A percentile compares a stretch with the other conserved stretches of the same genome.
Conservation (phyloP, 1,140 invertebrate genomes). For the Lutraria rhynchaena region DNA sequence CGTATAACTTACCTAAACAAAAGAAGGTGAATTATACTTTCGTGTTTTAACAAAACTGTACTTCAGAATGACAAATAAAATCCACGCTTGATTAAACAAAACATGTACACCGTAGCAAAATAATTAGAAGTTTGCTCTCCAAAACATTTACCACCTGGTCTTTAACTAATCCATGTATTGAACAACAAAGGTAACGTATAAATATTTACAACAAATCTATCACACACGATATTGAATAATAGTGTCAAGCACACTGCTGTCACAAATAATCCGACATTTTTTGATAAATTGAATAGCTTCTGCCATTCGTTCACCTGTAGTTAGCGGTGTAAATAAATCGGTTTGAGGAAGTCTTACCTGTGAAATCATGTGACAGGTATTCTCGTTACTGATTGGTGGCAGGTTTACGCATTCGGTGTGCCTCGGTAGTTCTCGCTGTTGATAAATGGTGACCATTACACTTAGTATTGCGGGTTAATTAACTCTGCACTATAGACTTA, state of each 20-base stretch:
- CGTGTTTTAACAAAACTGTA: too few species aligned
- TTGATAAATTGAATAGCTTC: conserved; percentile 4
- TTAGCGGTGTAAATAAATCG: conserved; percentile 29
- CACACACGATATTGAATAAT: too few species aligned
- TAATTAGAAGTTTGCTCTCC: not conserved
- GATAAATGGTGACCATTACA: not conserved
- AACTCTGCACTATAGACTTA: too few species aligned
- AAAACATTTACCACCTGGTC: conserved; percentile 3
- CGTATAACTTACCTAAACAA: too few species aligned
- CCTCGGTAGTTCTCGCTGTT: conserved; percentile 19
- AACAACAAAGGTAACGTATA: too few species aligned
- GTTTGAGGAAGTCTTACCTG: conserved; percentile 43
- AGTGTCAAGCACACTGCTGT: too few species aligned
- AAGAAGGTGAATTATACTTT: too few species aligned
- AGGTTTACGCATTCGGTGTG: not conserved
- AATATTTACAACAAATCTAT: too few species aligned
- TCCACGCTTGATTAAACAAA: conserved; percentile 23
- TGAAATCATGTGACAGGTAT: conserved; percentile 15
- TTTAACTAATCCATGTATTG: not conserved
- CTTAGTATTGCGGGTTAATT: too few species aligned
- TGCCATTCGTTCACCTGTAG: conserved; percentile 17
- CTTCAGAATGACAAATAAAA: conserved; percentile 1
- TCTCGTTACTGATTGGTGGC: conserved; percentile 8
- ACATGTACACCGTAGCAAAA: conserved; percentile 2
- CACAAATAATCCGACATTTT: not conserved